phyloP scores from a whole-genome alignment of 2,113 vertebrate species.

The Triplophysa siluroides region DNA sequence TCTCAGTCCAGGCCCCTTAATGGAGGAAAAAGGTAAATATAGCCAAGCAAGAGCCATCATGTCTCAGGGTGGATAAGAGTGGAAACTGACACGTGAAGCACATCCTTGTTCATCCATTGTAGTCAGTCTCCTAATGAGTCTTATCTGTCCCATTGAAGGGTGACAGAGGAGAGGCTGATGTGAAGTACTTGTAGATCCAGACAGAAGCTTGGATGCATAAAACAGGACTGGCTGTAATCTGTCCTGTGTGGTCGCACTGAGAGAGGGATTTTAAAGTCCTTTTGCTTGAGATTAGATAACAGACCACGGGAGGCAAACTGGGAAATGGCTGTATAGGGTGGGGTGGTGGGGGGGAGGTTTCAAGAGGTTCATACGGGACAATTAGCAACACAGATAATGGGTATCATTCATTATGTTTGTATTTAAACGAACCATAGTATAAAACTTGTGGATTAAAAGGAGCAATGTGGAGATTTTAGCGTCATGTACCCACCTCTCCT shows the following conservation, averaged over 20 bases:
- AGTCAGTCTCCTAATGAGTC: slow-evolving; percentile 50
- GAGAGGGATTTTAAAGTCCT: slow-evolving; percentile 22
- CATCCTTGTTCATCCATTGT: slow-evolving; percentile 27
- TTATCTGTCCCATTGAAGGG: slow-evolving; percentile 56
- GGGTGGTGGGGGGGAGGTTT: not conserved
- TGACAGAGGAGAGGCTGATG: slow-evolving; percentile 36
- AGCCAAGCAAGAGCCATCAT: slow-evolving; percentile 28
- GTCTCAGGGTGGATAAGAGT: slow-evolving; percentile 32
- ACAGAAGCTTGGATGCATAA: slow-evolving; percentile 44
- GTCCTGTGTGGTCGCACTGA: slow-evolving; percentile 12
- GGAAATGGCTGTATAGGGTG: not conserved
- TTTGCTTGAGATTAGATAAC: slow-evolving; percentile 32
- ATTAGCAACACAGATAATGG: slow-evolving; percentile 15
- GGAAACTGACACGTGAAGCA: slow-evolving; percentile 6
- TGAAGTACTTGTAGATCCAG: not conserved
- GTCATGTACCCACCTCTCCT: no score
- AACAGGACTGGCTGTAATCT: slow-evolving; percentile 59
- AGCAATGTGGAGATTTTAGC: no score
- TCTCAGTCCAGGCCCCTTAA: slow-evolving; percentile 23
- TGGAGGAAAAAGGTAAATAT: slow-evolving; percentile 35
- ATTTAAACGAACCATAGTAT: no score
- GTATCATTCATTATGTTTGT: no score
- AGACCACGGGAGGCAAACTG: not conserved
- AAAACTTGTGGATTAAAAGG: no score
- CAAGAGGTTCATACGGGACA: not conserved